Base-by-base conservation (phyloP, 53 echinoderm and acorn worm species). In the Apostichopus leukothele region DNA sequence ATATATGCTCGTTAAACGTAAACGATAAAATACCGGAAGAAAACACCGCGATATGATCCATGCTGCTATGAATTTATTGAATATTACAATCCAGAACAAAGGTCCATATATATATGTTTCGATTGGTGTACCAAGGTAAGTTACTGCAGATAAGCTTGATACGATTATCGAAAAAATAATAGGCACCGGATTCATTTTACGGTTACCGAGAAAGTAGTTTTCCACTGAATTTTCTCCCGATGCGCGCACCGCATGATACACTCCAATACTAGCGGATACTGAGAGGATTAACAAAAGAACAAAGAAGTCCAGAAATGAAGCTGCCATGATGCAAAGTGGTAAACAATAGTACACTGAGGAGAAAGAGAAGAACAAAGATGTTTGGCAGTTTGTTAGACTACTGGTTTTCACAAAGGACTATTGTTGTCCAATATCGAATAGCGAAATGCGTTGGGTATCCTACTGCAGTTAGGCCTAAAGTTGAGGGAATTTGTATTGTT, bases 181-280 rank as follows among this genome's bases (percentile, higher is more conserved):
- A 1, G 77, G 77, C 50, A 76, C 9, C 52, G 77, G 77, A 5
- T 76, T 39, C 77, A 76, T 76, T 13, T 76, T 9, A 52, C 77
- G 77, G 77, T 76, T 76, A 52, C 50, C 77, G 50, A 76, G 77
- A 13, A 76, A 52, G 27, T 76, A 76, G 50, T 76, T 52, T 76
- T 76, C 52, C 11, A 52, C 77, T 5, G 77, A 12, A 9, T 52
- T 39, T 52, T 39, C 11, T 5, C 16, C 10, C 77, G 50, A 39
- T 39, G 50, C 77, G 50, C 12, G 50, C 1, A 39, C 50, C 7
- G 50, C 77, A 52, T 76, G 77, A 52, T 76, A 76, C 7, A 76
- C 50, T 39, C 77, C 77, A 50, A 76, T 52, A 39, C 50, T 1
- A 39, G 7, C 26, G 12, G 77, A 76, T 7, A 76, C 50, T 5